A percentile compares a stretch with the other conserved stretches of the same genome.
phyloP scores from a whole-genome alignment of 2,797 vertebrate species.

The Myotis myotis region DNA sequence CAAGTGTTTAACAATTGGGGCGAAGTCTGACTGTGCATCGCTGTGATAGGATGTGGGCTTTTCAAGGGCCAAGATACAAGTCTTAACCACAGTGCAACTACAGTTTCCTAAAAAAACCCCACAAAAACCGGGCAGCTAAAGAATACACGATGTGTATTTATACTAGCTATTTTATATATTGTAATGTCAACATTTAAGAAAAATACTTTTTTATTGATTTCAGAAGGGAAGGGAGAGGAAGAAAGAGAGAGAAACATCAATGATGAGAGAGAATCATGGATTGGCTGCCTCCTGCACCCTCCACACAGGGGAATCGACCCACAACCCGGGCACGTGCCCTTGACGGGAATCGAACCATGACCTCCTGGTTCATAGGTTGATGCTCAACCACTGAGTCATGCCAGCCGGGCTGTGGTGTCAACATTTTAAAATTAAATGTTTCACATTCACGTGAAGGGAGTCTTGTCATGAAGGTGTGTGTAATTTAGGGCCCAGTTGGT shows the following conservation, averaged over 20 bases:
- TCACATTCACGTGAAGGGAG: slow-evolving; percentile 89
- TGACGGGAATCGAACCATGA: too few species aligned
- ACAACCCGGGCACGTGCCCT: too few species aligned
- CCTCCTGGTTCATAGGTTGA: too few species aligned
- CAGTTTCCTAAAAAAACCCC: slow-evolving; percentile 82
- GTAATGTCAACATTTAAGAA: slow-evolving; percentile 73
- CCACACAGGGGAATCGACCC: too few species aligned
- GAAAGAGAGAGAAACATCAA: too few species aligned
- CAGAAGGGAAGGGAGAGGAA: too few species aligned
- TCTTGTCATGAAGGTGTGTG: slow-evolving; percentile 85
- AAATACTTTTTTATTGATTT: too few species aligned
- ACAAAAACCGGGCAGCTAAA: slow-evolving; percentile 96
- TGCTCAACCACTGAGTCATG: too few species aligned
- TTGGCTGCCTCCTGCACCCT: too few species aligned
- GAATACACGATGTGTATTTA: slow-evolving; percentile 97
- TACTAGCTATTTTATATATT: slow-evolving; percentile 97
- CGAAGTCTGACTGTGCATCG: slow-evolving; percentile 83
- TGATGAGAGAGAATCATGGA: too few species aligned
- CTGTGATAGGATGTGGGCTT: slow-evolving; percentile 88
- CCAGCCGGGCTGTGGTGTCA: too few species aligned
- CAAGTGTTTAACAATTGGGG: too few species aligned
- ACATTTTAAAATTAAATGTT: slow-evolving; percentile 97
- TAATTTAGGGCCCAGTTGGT: slow-evolving; percentile 68
- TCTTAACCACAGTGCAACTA: slow-evolving; percentile 88
- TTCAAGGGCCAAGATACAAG: slow-evolving; percentile 84